Base-by-base conservation (phyloP, 2,113 vertebrate genomes). In the Tamias sibiricus region DNA sequence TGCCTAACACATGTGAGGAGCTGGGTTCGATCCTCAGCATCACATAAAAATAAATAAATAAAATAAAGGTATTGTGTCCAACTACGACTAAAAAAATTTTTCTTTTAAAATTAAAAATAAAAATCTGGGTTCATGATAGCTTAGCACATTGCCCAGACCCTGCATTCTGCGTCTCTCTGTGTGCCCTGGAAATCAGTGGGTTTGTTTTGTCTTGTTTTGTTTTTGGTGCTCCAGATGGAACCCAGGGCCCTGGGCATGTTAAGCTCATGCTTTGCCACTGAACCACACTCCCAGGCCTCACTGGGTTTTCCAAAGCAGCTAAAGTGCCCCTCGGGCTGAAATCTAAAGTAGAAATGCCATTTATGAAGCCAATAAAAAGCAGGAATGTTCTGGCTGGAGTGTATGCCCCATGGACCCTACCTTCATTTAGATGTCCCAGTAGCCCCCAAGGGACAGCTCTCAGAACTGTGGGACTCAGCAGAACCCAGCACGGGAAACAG, bases 151-250 rank as follows among this genome's bases (percentile, higher is more conserved):
- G 68, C 3, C 26, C 4, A 26, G 47, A 79, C 69, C 44, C 75
- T 54, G 40, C 9, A 44, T 54, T 22, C 77, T 12, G 11, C 6
- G 35, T 49, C 64, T 30, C n/a, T 52, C 37, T 19, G 6, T 10
- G 35, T 10, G 11, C 13, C 0, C 0, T 6, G 49, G 62, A 35
- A 14, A 28, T 37, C 68, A 6, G 59, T 20, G 10, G 42, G 12
- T 32, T 47, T 68, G 11, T 68, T n/a, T 85, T 62, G 22, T 68
- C 26, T 85, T 59, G 22, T 49, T 26, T 85, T 85, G 62, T 35
- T 68, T 85, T 85, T 44, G 10, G 62, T n/a, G 42, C 6, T 68
- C 30, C 20, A 62, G 42, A 85, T n/a, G 30, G 30, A 49, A n/a
- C 32, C 7, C 20, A 69, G 35, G 66, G 37, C 10, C 20, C 37